Base-by-base conservation (phyloP, 1,140 invertebrate genomes). In the Octopus bimaculoides region DNA sequence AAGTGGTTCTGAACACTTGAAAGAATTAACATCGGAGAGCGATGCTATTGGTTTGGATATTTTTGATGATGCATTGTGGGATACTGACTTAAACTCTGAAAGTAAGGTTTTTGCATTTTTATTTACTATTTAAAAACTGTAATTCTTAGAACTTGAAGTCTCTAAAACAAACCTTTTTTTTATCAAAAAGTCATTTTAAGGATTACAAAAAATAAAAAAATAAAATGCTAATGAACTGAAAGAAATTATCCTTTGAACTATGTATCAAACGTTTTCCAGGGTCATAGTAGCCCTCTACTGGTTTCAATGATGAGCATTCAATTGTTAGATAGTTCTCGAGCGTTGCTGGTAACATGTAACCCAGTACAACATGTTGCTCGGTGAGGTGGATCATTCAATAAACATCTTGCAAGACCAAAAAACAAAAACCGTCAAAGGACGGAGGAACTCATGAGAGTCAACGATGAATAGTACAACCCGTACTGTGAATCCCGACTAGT, bases 1-100 rank as follows among this genome's bases (percentile, higher is more conserved):
- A 41, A 20, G 74, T 53, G 74, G 52, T 8, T 75, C 74, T 20
- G 74, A 75, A 5, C 74, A 75, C 14, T 4, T 41, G 52, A 75
- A 75, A 41, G 74, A 75, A 75, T 14, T 53, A 14, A 53, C 74
- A 14, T 75, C 74, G 52, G 74, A 75, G 52, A 75, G 74, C 52
- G 74, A 75, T 41, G 74, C 52, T 6, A 1, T 75, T 41, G 14
- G 6, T 7, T 52, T 75, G 26, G 74, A 75, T 53, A 75, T 75
- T 53, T 75, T 75, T 41, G 74, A 75, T 41, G 74, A 75, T 53
- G 20, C 74, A 17, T 14, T 75, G 17, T 75, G 74, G 74, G 74
- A 75, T 52, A 75, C 74, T 9, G 74, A 75, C 74, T 52, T 75
- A 14, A 52, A 75, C 20, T 14, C 74, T 20, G 74, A 75, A 75